These are phyloP conservation scores for Heterodera filipjevi DNA, from an alignment of 2,888 invertebrate species.

Conservation along the genomic window DNA sequence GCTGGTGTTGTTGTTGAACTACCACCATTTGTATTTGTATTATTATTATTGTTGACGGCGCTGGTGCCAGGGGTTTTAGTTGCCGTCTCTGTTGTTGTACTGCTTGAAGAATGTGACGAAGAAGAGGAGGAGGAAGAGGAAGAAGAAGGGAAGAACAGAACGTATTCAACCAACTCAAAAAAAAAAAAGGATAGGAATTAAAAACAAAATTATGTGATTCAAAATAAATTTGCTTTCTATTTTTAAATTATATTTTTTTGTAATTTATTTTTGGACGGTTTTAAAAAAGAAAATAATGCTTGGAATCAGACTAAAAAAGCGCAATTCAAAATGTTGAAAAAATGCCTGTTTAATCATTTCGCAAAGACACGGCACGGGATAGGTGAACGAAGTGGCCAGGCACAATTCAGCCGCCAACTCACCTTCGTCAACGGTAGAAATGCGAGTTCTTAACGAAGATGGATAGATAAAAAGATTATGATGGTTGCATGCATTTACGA, in stretches of 20 bases:
- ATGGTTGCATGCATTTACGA: no score
- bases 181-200: not conserved
- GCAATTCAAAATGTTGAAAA: no score
- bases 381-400: slow-evolving; percentile 42
- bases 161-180: slow-evolving; percentile 28
- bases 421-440: slow-evolving; percentile 44
- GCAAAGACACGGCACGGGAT: slow-evolving; percentile 40
- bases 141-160: slow-evolving; percentile 19
- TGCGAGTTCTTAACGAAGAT: not conserved
- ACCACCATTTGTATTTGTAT: no score
- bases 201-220: not conserved
- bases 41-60: not conserved
- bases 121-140: not conserved
- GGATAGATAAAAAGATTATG: no score
- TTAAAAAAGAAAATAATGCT: no score
- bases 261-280: no score
- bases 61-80: not conserved
- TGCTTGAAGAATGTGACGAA: not conserved
- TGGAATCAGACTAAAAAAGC: no score
- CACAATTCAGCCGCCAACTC: slow-evolving; percentile 45
- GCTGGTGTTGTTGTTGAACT: not conserved
- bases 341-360: slow-evolving; percentile 27
- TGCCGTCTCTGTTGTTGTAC: slow-evolving; percentile 16
- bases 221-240: no score
- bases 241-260: no score